phyloP scores from a whole-genome alignment of 2,888 invertebrate genomes.

The Catocala nupta region DNA sequence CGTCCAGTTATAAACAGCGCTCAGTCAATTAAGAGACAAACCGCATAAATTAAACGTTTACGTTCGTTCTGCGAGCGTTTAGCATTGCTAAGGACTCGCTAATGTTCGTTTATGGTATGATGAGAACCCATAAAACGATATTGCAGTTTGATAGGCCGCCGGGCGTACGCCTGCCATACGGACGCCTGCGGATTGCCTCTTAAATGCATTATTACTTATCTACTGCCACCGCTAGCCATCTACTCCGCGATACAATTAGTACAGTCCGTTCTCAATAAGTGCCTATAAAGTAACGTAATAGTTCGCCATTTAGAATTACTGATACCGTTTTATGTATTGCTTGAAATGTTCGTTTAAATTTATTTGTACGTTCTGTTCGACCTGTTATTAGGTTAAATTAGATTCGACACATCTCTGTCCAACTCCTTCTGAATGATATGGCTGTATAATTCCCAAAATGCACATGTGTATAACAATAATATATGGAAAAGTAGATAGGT shows the following conservation, averaged over 20 bases:
- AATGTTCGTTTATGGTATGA: constrained; percentile 61
- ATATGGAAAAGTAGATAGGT: no score
- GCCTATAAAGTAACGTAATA: constrained; percentile 31
- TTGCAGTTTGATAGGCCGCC: constrained; percentile 72
- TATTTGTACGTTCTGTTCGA: no score
- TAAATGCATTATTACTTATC: constrained; percentile 72
- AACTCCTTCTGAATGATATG: no score
- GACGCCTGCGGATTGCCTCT: constrained; percentile 61
- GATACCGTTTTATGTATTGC: constrained; percentile 3
- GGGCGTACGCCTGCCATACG: constrained; percentile 52
- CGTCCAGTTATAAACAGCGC: constrained; percentile 1
- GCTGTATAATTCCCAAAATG: no score
- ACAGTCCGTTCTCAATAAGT: constrained; percentile 57
- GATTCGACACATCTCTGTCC: no score
- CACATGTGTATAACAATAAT: no score
- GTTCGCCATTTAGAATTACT: constrained; percentile 11
- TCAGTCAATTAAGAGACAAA: constrained; percentile 41
- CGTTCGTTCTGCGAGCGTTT: constrained; percentile 32
- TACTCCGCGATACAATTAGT: constrained; percentile 57
- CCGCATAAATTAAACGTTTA: constrained; percentile 43
- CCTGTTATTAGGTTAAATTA: no score
- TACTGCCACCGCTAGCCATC: constrained; percentile 46
- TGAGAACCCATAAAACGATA: constrained; percentile 70
- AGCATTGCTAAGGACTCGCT: constrained; percentile 44
- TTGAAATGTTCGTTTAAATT: not conserved